phyloP scores from a whole-genome alignment of 2,888 invertebrate genomes.

The Archips crataeganus region DNA sequence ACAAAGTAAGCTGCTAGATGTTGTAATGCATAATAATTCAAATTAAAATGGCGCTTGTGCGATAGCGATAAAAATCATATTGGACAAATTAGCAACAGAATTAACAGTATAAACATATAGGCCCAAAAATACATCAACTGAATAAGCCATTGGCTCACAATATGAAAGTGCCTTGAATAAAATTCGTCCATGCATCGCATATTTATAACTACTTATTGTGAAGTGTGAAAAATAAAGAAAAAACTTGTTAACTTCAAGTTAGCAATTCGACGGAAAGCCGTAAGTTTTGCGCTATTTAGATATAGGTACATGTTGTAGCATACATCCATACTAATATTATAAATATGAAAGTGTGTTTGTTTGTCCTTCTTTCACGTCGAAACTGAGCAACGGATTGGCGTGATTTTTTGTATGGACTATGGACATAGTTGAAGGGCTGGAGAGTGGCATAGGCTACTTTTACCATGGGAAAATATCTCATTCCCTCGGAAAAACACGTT shows the following conservation, averaged over 20 bases:
- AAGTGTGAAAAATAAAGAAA: background rate
- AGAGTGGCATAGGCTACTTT: too few relatives aligned
- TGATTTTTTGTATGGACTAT: too few relatives aligned
- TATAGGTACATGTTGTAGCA: too few relatives aligned
- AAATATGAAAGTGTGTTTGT: too few relatives aligned
- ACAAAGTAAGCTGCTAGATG: too few relatives aligned
- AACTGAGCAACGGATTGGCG: too few relatives aligned
- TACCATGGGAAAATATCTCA: too few relatives aligned
- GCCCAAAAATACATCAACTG: background rate
- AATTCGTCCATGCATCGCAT: background rate
- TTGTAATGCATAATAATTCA: background rate
- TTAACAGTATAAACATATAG: background rate
- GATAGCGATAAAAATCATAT: background rate
- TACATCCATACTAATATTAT: too few relatives aligned
- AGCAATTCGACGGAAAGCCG: background rate
- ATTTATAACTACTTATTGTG: conserved; percentile 11
- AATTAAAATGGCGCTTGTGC: too few relatives aligned
- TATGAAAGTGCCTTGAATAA: background rate
- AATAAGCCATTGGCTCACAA: background rate
- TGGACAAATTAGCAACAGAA: background rate
- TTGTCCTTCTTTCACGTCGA: too few relatives aligned
- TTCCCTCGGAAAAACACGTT: too few relatives aligned
- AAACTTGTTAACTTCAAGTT: background rate
- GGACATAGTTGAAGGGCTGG: too few relatives aligned
- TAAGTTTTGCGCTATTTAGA: background rate